These are phyloP conservation scores for Drosophila buzzatii DNA, from an alignment of 2,888 invertebrate species.

Conservation along the genomic window DNA sequence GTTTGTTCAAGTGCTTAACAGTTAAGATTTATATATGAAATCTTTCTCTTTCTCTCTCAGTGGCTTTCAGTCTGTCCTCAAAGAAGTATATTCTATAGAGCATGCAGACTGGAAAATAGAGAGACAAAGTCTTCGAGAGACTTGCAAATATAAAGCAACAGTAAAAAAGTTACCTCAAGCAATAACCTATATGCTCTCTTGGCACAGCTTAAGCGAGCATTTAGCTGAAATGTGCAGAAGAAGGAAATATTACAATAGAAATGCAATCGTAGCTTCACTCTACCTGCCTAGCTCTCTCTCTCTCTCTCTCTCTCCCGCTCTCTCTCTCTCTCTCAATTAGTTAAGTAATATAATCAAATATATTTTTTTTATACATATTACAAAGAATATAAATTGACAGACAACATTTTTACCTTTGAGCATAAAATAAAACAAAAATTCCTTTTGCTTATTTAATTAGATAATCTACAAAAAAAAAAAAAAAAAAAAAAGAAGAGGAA, in stretches of 20 bases:
- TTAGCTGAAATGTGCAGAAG: not conserved
- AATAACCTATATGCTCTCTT: too few species aligned
- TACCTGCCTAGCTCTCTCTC: not conserved
- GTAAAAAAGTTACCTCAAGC: too few species aligned
- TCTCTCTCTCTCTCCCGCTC: not conserved
- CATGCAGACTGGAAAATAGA: too few species aligned
- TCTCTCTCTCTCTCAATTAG: not conserved
- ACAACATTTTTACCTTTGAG: not conserved
- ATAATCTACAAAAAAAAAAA: not conserved
- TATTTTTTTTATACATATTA: not conserved
- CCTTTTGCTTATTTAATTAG: not conserved
- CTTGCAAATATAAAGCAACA: too few species aligned
- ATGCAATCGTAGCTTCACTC: not conserved
- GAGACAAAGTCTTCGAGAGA: too few species aligned
- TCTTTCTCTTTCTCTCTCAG: too few species aligned
- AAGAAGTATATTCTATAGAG: too few species aligned
- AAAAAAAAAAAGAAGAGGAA: too few species aligned
- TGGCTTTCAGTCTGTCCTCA: too few species aligned
- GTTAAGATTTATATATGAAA: too few species aligned
- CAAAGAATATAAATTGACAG: not conserved
- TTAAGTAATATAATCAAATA: not conserved
- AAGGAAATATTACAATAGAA: not conserved
- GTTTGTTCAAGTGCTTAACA: too few species aligned
- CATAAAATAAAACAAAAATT: not conserved
- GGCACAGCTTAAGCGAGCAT: too few species aligned